These are phyloP conservation scores for Spodoptera littoralis DNA, from an alignment of 2,888 invertebrate genomes.

Conservation along the genomic window DNA sequence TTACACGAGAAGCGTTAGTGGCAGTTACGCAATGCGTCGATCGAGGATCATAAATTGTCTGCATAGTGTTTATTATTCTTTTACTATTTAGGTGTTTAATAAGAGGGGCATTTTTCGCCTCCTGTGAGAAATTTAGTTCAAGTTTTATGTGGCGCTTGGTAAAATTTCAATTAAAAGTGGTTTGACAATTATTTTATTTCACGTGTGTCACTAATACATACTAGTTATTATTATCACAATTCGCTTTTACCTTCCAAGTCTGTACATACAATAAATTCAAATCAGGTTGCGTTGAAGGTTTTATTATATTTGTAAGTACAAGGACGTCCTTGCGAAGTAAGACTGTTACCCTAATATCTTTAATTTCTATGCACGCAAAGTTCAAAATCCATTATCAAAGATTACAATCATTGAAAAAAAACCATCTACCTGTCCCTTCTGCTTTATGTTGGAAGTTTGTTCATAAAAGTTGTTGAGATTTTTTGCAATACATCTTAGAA, in stretches of 20 bases:
- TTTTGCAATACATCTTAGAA: conserved; percentile 54
- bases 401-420: conserved; percentile 38
- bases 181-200: no score
- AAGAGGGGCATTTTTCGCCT: not conserved
- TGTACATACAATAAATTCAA: no score
- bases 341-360: no score
- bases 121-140: not conserved
- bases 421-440: conserved; percentile 53
- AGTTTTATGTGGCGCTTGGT: no score
- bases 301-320: no score
- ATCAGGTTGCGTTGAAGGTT: no score
- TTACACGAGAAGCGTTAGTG: conserved; percentile 26
- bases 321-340: no score
- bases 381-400: conserved; percentile 18
- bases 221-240: no score
- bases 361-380: conserved; percentile 16
- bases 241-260: no score
- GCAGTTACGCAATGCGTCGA: conserved; percentile 35
- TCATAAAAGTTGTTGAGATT: conserved; percentile 50
- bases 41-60: conserved; percentile 30
- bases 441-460: conserved; percentile 53
- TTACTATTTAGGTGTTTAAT: conserved; percentile 15
- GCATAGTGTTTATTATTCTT: conserved; percentile 18
- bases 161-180: no score
- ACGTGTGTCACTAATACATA: no score